phyloP scores from a whole-genome alignment of 2,888 invertebrate genomes.

The Malacosoma neustria region DNA sequence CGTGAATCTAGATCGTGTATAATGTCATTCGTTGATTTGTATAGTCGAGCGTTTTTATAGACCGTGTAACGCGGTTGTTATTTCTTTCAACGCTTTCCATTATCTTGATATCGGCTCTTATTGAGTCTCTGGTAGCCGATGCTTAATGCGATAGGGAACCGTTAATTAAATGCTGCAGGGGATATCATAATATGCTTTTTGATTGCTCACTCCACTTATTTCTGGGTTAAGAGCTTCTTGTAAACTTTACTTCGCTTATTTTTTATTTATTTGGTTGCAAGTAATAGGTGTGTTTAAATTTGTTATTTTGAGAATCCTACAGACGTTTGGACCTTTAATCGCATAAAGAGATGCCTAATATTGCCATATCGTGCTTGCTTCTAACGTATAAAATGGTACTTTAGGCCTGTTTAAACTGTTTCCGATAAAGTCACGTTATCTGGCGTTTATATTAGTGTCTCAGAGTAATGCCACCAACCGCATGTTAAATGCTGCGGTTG shows the following conservation, averaged over 20 bases:
- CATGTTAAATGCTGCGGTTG: slow-evolving; percentile 44
- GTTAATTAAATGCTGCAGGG: slow-evolving; percentile 44
- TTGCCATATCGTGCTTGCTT: too few species aligned
- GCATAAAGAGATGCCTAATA: too few species aligned
- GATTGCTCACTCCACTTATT: slow-evolving; percentile 25
- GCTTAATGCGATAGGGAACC: slow-evolving; percentile 36
- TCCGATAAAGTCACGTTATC: slow-evolving; percentile 33
- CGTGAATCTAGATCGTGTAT: too few species aligned
- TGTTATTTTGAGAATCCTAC: too few species aligned
- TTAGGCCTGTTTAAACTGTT: slow-evolving; percentile 22
- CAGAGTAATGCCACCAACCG: slow-evolving; percentile 38
- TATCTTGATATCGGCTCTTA: slow-evolving; percentile 51
- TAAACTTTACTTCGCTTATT: slow-evolving; percentile 23
- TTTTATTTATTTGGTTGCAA: slow-evolving; percentile 13
- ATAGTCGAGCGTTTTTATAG: too few species aligned
- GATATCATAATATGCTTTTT: slow-evolving; percentile 44
- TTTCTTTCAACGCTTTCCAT: slow-evolving; percentile 57
- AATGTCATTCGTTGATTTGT: too few species aligned
- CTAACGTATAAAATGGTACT: too few species aligned
- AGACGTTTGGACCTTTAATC: too few species aligned
- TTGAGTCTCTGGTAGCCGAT: slow-evolving; percentile 50
- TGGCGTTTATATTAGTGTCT: slow-evolving; percentile 32
- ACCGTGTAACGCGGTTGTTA: slow-evolving; percentile 45
- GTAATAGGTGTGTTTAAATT: slow-evolving; percentile 13
- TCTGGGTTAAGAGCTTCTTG: slow-evolving; percentile 28